These are phyloP conservation scores for Molorchus minor DNA, from an alignment of 2,888 invertebrate species.

Conservation along the genomic window DNA sequence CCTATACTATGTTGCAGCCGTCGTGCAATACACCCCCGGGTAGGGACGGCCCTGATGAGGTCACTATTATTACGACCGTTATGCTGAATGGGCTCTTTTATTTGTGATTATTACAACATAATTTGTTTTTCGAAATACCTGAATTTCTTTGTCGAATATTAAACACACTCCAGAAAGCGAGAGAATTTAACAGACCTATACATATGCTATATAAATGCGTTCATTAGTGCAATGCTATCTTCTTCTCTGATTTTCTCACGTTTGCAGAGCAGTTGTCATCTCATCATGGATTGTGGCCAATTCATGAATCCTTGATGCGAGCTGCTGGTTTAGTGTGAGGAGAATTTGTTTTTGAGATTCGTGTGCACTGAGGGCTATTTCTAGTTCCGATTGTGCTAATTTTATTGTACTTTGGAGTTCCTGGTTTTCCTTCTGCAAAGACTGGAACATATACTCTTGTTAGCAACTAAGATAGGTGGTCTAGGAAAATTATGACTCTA, in stretches of 20 bases:
- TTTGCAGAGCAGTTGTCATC: slow-evolving; percentile 81
- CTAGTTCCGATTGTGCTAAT: slow-evolving; percentile 81
- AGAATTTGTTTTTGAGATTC: slow-evolving; percentile 84
- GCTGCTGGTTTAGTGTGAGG: slow-evolving; percentile 83
- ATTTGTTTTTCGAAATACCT: no score
- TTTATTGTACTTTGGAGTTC: slow-evolving; percentile 75
- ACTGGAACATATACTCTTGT: slow-evolving; percentile 61
- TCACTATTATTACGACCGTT: no score
- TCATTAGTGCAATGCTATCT: slow-evolving; percentile 37
- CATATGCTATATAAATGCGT: slow-evolving; percentile 46
- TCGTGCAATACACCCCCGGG: no score
- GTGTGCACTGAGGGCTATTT: slow-evolving; percentile 80
- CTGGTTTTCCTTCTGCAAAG: slow-evolving; percentile 71
- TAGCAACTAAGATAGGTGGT: no score
- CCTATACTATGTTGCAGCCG: no score
- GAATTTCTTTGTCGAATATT: slow-evolving; percentile 11
- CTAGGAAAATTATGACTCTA: no score
- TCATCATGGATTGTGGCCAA: slow-evolving; percentile 85
- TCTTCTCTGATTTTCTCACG: slow-evolving; percentile 59
- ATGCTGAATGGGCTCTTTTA: no score
- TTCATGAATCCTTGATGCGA: slow-evolving; percentile 82
- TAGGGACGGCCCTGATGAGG: no score
- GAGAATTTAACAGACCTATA: slow-evolving; percentile 40
- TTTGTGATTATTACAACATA: no score
- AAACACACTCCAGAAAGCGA: slow-evolving; percentile 23